A percentile compares a stretch with the other conserved stretches of the same genome.
phyloP scores from a whole-genome alignment of 2,888 invertebrate genomes.

The Epinotia brunnichana region DNA sequence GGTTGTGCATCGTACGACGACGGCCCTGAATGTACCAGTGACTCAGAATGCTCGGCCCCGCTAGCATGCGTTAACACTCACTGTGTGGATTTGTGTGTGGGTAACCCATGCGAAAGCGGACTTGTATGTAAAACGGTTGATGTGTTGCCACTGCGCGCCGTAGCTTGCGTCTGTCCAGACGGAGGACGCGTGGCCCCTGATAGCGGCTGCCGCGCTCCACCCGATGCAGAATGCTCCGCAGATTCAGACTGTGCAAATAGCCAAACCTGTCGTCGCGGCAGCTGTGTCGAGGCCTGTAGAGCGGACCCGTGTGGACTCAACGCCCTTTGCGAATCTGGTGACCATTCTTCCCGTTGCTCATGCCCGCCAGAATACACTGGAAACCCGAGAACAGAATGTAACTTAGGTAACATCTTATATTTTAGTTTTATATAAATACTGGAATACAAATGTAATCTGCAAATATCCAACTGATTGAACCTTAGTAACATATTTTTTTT shows the following conservation, averaged over 20 bases:
- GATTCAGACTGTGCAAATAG: constrained; percentile 90
- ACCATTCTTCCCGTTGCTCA: constrained; percentile 90
- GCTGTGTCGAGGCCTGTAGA: constrained; percentile 91
- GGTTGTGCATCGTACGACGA: constrained; percentile 69
- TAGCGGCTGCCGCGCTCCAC: constrained; percentile 87
- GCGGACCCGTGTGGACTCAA: constrained; percentile 91
- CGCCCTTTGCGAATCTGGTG: constrained; percentile 89
- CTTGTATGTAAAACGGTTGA: constrained; percentile 92
- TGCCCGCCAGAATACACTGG: constrained; percentile 91
- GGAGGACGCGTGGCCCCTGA: constrained; percentile 90
- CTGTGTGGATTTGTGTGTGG: constrained; percentile 91
- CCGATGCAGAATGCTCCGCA: constrained; percentile 86
- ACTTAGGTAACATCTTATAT: constrained; percentile 74
- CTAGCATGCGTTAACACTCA: constrained; percentile 90
- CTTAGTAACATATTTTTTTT: not conserved
- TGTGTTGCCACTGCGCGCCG: constrained; percentile 90
- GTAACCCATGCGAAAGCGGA: constrained; percentile 89
- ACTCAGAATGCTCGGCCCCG: constrained; percentile 89
- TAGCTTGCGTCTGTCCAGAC: constrained; percentile 93
- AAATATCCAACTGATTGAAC: not conserved
- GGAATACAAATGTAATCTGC: not conserved
- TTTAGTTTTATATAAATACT: not conserved
- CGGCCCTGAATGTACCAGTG: constrained; percentile 87
- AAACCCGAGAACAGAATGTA: constrained; percentile 91
- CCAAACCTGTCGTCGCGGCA: constrained; percentile 90